These are phyloP conservation scores for Alectoris magna DNA, from an alignment of 2,797 vertebrate species.

Conservation along the genomic window DNA sequence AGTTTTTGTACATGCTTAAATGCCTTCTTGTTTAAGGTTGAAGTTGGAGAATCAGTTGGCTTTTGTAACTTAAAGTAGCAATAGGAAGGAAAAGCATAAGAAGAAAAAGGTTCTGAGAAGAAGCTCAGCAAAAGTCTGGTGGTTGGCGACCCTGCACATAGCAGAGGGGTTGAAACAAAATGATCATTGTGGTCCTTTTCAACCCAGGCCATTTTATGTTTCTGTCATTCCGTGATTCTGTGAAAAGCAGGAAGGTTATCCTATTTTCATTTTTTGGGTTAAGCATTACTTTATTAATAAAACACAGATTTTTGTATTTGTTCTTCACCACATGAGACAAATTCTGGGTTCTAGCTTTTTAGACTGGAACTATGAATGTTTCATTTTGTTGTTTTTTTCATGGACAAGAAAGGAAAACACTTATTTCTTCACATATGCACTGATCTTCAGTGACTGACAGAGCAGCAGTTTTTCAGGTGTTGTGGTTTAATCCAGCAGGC, in stretches of 20 bases:
- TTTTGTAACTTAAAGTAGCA: neutral
- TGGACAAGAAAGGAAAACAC: neutral
- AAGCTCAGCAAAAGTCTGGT: neutral
- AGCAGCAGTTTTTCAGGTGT: neutral
- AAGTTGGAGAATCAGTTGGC: neutral
- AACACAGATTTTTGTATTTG: neutral
- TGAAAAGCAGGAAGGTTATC: neutral
- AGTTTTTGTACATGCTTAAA: neutral
- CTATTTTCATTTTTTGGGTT: neutral
- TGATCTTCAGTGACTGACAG: neutral
- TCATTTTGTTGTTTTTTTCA: neutral
- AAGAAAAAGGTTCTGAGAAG: neutral
- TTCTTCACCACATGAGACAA: no score
- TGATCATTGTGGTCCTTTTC: no score
- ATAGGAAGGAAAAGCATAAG: neutral
- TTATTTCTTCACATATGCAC: neutral
- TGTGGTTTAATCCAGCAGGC: neutral
- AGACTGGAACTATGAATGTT: neutral
- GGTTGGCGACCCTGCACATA: no score
- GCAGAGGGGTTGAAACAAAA: no score
- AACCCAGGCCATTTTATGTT: no score
- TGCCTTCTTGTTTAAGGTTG: neutral
- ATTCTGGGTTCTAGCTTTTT: neutral
- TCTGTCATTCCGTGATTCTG: no score
- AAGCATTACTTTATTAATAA: neutral